Conservation (phyloP, 2,797 vertebrate species). For the Lacerta agilis region DNA sequence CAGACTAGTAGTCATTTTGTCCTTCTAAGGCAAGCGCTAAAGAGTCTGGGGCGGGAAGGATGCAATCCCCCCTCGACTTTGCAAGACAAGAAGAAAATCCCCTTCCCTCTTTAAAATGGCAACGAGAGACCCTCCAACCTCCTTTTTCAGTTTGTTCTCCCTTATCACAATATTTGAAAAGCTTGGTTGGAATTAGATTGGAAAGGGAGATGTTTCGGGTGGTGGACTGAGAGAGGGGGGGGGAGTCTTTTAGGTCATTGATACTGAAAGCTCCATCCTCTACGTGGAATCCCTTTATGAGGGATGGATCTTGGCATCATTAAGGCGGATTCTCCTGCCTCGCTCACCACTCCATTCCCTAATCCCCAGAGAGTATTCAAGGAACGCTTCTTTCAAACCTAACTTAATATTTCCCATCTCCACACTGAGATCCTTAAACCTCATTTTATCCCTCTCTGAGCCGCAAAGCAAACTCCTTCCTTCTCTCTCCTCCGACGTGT, state of each 20-base stretch:
- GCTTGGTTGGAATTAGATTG: accelerated
- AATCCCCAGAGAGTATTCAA: conserved; percentile 24
- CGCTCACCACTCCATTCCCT: not conserved
- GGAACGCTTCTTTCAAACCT: not conserved
- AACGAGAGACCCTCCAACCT: not conserved
- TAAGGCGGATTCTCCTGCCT: not conserved
- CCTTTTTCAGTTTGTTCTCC: not conserved
- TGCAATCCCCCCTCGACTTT: not conserved
- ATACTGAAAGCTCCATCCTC: not conserved
- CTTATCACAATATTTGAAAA: not conserved
- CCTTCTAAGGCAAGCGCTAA: not conserved
- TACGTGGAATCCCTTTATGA: accelerated
- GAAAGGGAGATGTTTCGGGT: not conserved
- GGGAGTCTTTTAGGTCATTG: accelerated
- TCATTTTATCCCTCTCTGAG: not conserved
- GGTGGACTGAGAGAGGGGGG: not conserved
- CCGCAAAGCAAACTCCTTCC: not conserved
- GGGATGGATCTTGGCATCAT: not conserved
- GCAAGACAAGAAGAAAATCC: not conserved
- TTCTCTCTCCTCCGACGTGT: not conserved
- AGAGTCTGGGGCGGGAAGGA: not conserved
- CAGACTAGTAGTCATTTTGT: too few relatives aligned
- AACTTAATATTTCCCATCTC: conserved; percentile 36
- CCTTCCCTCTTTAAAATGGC: not conserved
- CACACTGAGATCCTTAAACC: not conserved